Evolutionary conservation across 2,113 vertebrate genomes (phyloP), one percentile per base, ranked within the genome.

Genomic region (Gymnorhina tibicen): DNA sequence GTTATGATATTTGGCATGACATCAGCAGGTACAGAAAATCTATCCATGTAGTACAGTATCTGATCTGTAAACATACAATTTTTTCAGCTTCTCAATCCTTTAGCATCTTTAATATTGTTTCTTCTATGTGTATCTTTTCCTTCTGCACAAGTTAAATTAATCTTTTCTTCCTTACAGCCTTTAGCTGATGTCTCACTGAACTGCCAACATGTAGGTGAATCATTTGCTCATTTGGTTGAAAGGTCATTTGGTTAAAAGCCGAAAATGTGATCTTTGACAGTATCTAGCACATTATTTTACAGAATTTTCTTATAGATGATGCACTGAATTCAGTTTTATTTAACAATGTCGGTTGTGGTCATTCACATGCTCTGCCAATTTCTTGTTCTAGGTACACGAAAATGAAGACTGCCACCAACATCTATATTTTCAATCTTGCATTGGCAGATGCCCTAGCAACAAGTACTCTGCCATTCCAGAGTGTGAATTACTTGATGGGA

Each of bases 381-480:
- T 91, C 58, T 81, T 93, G 73, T 90, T 81, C 59, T 97, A 99
- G 99, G 96, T 99, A 99, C 96, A 99, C 99, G 7, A 99, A 99
- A 97, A 99, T 99, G 99, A 99, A 99, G 98, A 99, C 99, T 3
- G 99, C 99, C 78, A 99, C 99, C 97, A 99, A 99, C 96, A 99
- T 99, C 98, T 99, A 99, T 92, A 99, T 99, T 97, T 99, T 99
- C 96, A 99, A 99, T 97, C 98, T 99, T 58, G 99, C 99, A 28
- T 85, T 99, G 95, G 99, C 99, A 24, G 99, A 99, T 91, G 98
- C 99, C 63, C 94, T 99, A 95, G 99, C 99, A 33, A 99, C 99
- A 86, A 99, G 99, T 79, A 99, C 99, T 10, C 98, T 99, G 49
- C 99, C 99, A 1, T 99, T 99, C 98, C 99, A 99, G 97, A 99